These are phyloP conservation scores for Scelioninae gen. 2 DNA, from an alignment of 2,888 invertebrate genomes.

Conservation along the genomic window DNA sequence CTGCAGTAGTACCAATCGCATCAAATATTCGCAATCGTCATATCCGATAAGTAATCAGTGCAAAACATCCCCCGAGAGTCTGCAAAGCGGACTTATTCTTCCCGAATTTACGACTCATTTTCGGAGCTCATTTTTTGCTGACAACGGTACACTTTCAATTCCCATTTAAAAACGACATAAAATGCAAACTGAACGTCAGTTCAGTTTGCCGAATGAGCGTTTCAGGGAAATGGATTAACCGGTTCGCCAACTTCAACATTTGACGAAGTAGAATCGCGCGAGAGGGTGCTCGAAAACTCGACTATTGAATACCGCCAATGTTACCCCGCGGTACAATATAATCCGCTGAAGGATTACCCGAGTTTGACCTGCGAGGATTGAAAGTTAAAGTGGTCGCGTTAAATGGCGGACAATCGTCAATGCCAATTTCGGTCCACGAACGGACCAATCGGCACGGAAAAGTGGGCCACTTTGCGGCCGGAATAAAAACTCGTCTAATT, in stretches of 20 bases:
- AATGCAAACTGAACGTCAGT: conserved; percentile 38
- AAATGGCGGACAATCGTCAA: conserved; percentile 42
- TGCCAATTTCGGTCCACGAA: conserved; percentile 27
- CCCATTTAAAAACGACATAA: conserved; percentile 29
- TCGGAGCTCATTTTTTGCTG: conserved; percentile 10
- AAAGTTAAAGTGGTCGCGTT: conserved; percentile 46
- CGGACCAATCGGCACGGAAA: conserved; percentile 10
- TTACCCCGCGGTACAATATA: conserved; percentile 52
- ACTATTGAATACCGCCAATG: conserved; percentile 54
- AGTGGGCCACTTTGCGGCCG: conserved; percentile 24
- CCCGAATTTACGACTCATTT: conserved; percentile 22
- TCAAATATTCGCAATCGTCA: neutral
- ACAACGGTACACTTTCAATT: conserved; percentile 21
- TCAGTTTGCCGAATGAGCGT: conserved; percentile 31
- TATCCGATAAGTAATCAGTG: neutral
- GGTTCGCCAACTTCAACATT: conserved; percentile 49
- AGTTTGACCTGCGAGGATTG: conserved; percentile 46
- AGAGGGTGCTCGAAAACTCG: conserved; percentile 48
- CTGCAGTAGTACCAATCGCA: neutral
- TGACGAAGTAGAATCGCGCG: conserved; percentile 51
- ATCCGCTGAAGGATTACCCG: conserved; percentile 53
- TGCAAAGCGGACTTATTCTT: conserved; percentile 6
- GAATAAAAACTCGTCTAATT: conserved; percentile 39
- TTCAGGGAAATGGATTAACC: conserved; percentile 48
- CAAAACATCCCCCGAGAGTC: neutral